Base-by-base conservation (phyloP, 2,888 invertebrate genomes). In the Metopia argyrocephala region DNA sequence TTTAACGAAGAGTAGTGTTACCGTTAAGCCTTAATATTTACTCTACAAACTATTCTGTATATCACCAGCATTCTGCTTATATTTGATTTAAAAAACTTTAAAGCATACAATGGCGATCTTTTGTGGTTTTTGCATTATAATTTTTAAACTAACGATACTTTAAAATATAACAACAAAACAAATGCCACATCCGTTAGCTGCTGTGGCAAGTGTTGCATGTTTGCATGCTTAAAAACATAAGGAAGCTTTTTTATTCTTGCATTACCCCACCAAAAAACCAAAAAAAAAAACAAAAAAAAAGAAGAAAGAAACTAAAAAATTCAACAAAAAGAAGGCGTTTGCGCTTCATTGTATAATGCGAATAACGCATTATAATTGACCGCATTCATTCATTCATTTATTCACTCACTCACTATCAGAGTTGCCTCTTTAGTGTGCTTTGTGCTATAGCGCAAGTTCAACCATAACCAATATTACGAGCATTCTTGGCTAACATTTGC, bases 341-440 rank as follows among this genome's bases (percentile, higher is more conserved):
- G 48, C 46, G 38, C 54, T 73, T 61, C 21, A 54, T 62, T 66
- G 65, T 66, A 38, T 54, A 46, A 54, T 73, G 66, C 66, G 71
- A 78, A 61, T 64, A 81, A 81, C 81, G 81, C 81, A 81, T 73
- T 75, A 54, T 81, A 81, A 78, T 81, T 81, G 74, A 75, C 61
- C 74, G 74, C 70, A 78, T 75, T 71, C 65, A 74, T 48, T 71
- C 69, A 73, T 69, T 76, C 68, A 69, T 23, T 69, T 50, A 48
- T 15, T 69, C 52, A 25, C n/a, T 52, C 45, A 28, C 21, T 64
- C 45, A 66, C 15, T 9, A 15, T 38, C 31, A 20, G 27, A 28
- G 12, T n/a, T 20, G 50, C 20, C 20, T 9, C 21, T 31, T 52
- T 71, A 25, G 7, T 61, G 28, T 61, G 18, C 23, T 25, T 71